Conservation (phyloP, 2,113 vertebrate genomes). For the Upupa epops region DNA sequence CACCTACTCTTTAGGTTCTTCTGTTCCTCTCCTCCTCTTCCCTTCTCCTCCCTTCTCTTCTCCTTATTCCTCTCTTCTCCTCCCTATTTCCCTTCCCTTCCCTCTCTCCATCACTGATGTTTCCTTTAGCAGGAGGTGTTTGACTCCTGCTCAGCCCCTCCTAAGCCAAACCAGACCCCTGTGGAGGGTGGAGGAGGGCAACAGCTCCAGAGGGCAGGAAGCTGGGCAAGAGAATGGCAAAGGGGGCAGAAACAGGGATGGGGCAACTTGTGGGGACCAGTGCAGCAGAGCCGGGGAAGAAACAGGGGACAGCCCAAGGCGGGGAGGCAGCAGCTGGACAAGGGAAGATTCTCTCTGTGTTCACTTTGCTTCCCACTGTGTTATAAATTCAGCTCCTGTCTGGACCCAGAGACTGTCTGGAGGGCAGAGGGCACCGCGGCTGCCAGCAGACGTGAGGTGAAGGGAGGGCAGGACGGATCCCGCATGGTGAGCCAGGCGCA, state of each 20-base stretch:
- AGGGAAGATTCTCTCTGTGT: neutral
- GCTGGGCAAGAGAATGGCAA: neutral
- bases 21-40: too few species aligned
- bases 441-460: neutral
- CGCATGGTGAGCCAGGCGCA: neutral
- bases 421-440: neutral
- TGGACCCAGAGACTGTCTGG: neutral
- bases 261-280: neutral
- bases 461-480: neutral
- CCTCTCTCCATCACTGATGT: too few species aligned
- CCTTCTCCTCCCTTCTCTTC: too few species aligned
- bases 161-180: neutral
- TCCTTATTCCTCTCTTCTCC: too few species aligned
- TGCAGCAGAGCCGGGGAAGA: neutral
- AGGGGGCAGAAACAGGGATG: neutral
- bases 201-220: neutral
- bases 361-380: neutral
- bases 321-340: neutral
- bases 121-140: neutral
- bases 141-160: neutral
- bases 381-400: neutral
- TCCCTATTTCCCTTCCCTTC: too few species aligned
- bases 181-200: neutral
- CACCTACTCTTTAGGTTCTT: too few species aligned
- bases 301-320: fast-evolving